Evolutionary conservation across 2,888 invertebrate genomes (phyloP).

Genomic region (Drosophila greeni): DNA sequence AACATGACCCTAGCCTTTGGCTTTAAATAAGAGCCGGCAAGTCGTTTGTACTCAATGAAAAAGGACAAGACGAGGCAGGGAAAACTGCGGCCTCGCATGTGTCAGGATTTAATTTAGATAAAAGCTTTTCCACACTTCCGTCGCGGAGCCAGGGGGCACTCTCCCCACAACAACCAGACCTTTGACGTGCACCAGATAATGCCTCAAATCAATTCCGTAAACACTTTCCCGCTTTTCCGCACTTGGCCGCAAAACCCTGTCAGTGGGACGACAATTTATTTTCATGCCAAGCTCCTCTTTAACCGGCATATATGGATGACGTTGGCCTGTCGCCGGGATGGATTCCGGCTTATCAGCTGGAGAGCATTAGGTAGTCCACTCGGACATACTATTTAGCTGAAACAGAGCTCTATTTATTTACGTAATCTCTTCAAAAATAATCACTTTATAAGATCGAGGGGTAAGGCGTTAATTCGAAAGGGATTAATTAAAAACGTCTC

Average conservation of each 20-base stretch:
- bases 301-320: constrained; percentile 19
- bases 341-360: constrained; percentile 26
- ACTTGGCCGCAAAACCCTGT: constrained; percentile 46
- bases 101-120: constrained; percentile 73
- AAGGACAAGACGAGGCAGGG: constrained; percentile 1
- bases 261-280: constrained; percentile 63
- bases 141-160: background rate
- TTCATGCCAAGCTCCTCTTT: constrained; percentile 49
- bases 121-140: constrained; percentile 58
- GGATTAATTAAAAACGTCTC: background rate
- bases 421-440: background rate
- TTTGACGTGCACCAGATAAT: constrained; percentile 52
- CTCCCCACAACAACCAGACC: constrained; percentile 8
- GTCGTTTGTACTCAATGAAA: constrained; percentile 61
- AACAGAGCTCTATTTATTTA: background rate
- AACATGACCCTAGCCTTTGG: constrained; percentile 13
- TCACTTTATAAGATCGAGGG: background rate
- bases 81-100: constrained; percentile 29
- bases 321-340: constrained; percentile 21
- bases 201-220: constrained; percentile 68
- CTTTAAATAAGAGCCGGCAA: constrained; percentile 44
- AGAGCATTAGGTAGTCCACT: background rate
- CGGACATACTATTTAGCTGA: background rate
- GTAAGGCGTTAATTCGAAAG: background rate
- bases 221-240: constrained; percentile 49